A percentile compares a stretch with the other conserved stretches of the same genome.
Conservation (phyloP, 2,888 invertebrate genomes). For the Drosophila cognata region DNA sequence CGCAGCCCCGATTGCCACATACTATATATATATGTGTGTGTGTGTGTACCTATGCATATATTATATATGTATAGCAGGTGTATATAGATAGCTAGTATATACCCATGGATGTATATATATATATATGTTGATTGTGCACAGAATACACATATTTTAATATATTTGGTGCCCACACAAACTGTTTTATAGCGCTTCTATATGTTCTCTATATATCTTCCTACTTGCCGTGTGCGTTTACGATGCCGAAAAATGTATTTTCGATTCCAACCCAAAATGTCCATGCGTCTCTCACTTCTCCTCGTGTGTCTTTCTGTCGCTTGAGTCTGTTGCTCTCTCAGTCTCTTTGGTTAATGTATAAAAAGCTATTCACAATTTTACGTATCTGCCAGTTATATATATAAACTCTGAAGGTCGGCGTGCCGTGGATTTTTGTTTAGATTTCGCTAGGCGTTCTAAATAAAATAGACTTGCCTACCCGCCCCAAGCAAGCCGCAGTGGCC, state of each 20-base stretch:
- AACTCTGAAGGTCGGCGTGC: slow-evolving; percentile 75
- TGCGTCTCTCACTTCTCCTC: slow-evolving; percentile 12
- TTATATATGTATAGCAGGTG: slow-evolving; percentile 47
- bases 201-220: slow-evolving; percentile 61
- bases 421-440: slow-evolving; percentile 77
- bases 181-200: slow-evolving; percentile 64
- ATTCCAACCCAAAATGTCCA: slow-evolving; percentile 54
- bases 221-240: slow-evolving; percentile 71
- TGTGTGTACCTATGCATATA: slow-evolving; percentile 5
- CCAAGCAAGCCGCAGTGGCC: not conserved
- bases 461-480: slow-evolving; percentile 29
- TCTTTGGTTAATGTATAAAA: slow-evolving; percentile 63
- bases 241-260: slow-evolving; percentile 73
- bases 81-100: slow-evolving; percentile 43
- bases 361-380: slow-evolving; percentile 77
- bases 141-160: slow-evolving; percentile 17
- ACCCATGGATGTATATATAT: slow-evolving; percentile 4
- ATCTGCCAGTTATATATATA: slow-evolving; percentile 65
- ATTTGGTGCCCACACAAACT: slow-evolving; percentile 48
- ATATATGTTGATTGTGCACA: slow-evolving; percentile 15
- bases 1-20: slow-evolving; percentile 50
- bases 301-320: slow-evolving; percentile 16
- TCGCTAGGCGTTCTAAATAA: slow-evolving; percentile 71
- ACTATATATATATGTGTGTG: slow-evolving; percentile 12
- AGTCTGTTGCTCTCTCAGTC: slow-evolving; percentile 26